A percentile compares a stretch with the other conserved stretches of the same genome.
Evolutionary conservation across 2,888 invertebrate genomes (phyloP).

Genomic region (Amiota communis): DNA sequence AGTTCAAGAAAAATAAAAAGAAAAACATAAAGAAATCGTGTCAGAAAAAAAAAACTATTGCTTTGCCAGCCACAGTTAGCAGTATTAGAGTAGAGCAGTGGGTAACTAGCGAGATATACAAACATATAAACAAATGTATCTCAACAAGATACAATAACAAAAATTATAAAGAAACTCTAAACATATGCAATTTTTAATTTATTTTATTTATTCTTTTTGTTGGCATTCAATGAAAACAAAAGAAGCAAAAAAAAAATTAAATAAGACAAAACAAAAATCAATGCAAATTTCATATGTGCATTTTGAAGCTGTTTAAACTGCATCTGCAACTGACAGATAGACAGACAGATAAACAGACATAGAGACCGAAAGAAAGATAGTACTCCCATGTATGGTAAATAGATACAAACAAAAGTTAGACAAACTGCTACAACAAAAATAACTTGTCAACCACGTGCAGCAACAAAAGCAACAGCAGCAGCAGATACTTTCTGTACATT

Average conservation of each 20-base stretch:
- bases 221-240: neutral
- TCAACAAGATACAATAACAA: neutral
- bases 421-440: neutral
- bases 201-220: neutral
- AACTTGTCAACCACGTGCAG: constrained; percentile 16
- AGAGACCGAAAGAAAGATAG: neutral
- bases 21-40: constrained; percentile 3
- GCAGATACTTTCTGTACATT: too few species aligned
- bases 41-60: constrained; percentile 15
- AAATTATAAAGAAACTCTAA: neutral
- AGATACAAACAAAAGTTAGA: neutral
- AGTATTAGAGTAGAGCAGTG: constrained; percentile 17
- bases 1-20: constrained; percentile 37
- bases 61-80: neutral
- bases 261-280: neutral
- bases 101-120: constrained; percentile 19
- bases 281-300: neutral
- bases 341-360: neutral
- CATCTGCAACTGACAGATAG: neutral
- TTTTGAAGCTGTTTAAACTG: neutral
- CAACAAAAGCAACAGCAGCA: neutral
- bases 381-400: neutral
- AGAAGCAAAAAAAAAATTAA: neutral
- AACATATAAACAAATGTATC: neutral
- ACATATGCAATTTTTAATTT: constrained; percentile 9